Evolutionary conservation across 2,888 invertebrate species (phyloP).

Genomic region (Catocala sponsa): DNA sequence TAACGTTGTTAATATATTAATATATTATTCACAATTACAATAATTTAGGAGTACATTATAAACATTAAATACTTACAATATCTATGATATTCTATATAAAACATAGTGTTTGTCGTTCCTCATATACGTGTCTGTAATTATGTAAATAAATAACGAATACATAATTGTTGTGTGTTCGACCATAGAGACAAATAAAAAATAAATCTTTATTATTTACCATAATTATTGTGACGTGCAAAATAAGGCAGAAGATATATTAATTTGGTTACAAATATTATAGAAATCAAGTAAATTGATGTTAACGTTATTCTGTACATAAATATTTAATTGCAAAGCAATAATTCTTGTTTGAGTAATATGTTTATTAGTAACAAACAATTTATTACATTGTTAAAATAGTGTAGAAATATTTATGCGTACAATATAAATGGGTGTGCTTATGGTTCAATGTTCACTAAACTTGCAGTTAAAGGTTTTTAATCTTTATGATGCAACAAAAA

Average conservation of each 20-base stretch:
- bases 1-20: too few relatives aligned
- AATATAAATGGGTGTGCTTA: neutral
- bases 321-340: too few relatives aligned
- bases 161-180: neutral
- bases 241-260: too few relatives aligned
- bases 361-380: neutral
- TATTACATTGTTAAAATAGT: conserved; percentile 9
- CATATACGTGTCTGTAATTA: neutral
- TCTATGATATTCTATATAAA: neutral
- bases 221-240: too few relatives aligned
- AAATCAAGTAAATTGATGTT: too few relatives aligned
- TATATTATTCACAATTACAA: conserved; percentile 2
- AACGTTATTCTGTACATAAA: neutral
- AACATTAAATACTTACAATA: neutral
- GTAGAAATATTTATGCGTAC: neutral
- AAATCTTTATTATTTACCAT: too few relatives aligned
- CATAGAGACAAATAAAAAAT: too few relatives aligned
- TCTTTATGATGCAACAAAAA: neutral
- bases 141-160: neutral
- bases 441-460: neutral
- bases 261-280: too few relatives aligned
- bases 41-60: neutral
- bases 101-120: neutral
- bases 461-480: neutral
- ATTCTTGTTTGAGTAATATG: too few relatives aligned